Evolutionary conservation across 2,888 invertebrate genomes (phyloP).

Genomic region (Rotaria socialis): DNA sequence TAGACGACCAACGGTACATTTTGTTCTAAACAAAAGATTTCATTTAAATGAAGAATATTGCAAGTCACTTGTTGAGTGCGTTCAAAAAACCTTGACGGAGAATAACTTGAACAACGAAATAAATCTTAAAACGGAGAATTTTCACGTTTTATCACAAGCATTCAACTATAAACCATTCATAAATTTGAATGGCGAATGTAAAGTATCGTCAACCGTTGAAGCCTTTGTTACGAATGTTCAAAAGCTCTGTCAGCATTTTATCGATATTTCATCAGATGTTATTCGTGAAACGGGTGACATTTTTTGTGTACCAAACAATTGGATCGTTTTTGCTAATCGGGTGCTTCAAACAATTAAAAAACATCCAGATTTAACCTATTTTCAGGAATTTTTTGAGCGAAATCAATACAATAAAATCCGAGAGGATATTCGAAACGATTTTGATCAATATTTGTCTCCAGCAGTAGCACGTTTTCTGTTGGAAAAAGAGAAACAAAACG

Average conservation of each 20-base stretch:
- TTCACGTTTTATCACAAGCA: conserved; percentile 23
- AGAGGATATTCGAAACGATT: neutral
- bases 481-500: neutral
- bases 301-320: neutral
- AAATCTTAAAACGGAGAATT: neutral
- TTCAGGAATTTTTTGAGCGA: neutral
- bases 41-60: neutral
- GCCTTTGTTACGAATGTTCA: neutral
- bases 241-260: neutral
- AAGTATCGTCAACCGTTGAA: neutral
- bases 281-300: neutral
- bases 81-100: neutral
- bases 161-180: neutral
- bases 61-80: neutral
- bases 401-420: neutral
- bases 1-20: conserved; percentile 1
- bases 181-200: neutral
- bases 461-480: neutral
- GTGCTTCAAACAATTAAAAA: conserved; percentile 7
- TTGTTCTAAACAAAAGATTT: neutral
- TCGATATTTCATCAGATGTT: neutral
- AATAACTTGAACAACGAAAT: neutral
- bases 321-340: neutral
- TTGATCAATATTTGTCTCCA: neutral
- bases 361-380: neutral